phyloP scores from a whole-genome alignment of 2,888 invertebrate genomes.

The Drosophila colorata region DNA sequence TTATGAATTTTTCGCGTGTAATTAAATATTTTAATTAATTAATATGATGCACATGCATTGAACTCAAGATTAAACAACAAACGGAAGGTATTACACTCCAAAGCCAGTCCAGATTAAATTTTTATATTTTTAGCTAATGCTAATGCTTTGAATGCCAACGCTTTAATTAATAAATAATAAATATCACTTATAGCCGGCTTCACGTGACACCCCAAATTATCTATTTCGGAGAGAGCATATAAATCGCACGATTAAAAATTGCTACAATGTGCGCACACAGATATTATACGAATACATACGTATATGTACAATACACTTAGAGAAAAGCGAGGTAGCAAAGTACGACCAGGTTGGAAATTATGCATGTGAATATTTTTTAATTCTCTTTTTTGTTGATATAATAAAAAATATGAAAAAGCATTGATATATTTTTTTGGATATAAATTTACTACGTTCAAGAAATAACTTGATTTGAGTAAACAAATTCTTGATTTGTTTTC shows the following conservation, averaged over 20 bases:
- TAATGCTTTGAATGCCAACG: conserved; percentile 6
- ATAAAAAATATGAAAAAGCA: too few relatives aligned
- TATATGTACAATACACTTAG: background rate
- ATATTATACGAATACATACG: conserved; percentile 6
- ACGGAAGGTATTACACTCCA: background rate
- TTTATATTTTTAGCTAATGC: background rate
- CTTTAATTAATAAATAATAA: conserved; percentile 17
- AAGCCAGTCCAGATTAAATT: background rate
- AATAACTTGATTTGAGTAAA: too few relatives aligned
- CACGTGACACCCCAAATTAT: conserved; percentile 35
- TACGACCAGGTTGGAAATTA: too few relatives aligned
- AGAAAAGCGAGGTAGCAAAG: too few relatives aligned
- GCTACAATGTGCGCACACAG: conserved; percentile 34
- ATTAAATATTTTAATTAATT: conserved; percentile 22
- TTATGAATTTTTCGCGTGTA: conserved; percentile 17
- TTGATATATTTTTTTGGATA: too few relatives aligned
- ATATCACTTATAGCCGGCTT: conserved; percentile 17
- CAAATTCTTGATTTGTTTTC: background rate
- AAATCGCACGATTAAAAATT: conserved; percentile 48
- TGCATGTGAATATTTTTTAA: too few relatives aligned
- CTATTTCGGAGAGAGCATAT: conserved; percentile 41
- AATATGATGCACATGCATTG: conserved; percentile 24
- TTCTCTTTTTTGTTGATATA: too few relatives aligned
- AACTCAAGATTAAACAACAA: conserved; percentile 16
- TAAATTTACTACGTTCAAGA: too few relatives aligned